phyloP scores from a whole-genome alignment of 2,113 vertebrate species.

The Indicator maculatus region DNA sequence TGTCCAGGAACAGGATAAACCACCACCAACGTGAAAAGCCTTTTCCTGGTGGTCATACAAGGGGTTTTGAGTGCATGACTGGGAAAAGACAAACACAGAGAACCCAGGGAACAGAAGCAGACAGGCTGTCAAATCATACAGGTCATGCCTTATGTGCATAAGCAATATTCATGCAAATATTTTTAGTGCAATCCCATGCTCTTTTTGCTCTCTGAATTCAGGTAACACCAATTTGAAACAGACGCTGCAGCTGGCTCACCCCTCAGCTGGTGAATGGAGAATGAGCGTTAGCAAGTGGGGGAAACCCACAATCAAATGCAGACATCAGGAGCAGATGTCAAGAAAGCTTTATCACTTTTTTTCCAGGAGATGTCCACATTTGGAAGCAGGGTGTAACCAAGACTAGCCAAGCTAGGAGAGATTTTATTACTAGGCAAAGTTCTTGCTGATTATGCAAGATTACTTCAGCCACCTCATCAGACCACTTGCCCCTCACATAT shows the following conservation, averaged over 20 bases:
- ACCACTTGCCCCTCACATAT: not conserved
- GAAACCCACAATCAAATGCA: not conserved
- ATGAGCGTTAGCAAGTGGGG: not conserved
- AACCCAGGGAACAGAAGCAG: not conserved
- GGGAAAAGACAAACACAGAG: not conserved
- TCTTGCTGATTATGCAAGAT: not conserved
- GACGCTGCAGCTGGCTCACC: not conserved
- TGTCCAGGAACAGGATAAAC: not conserved
- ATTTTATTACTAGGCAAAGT: not conserved
- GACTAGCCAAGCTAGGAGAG: not conserved
- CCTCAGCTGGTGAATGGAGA: not conserved
- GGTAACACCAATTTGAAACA: not conserved
- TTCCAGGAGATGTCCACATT: not conserved
- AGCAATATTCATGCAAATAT: not conserved
- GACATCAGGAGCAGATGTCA: not conserved
- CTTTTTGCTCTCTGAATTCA: not conserved
- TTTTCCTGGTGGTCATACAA: not conserved
- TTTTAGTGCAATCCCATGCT: slow-evolving; percentile 13
- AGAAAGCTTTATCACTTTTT: not conserved
- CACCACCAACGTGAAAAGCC: not conserved
- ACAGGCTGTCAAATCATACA: not conserved
- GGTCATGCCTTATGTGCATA: not conserved
- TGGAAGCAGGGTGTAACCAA: not conserved
- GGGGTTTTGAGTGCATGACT: not conserved
- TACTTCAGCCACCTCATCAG: not conserved